Percentiles rank a stretch among this genome's conserved stretches.
These are phyloP conservation scores for Tiliqua scincoides DNA, from an alignment of 2,113 vertebrate genomes.

Conservation along the genomic window DNA sequence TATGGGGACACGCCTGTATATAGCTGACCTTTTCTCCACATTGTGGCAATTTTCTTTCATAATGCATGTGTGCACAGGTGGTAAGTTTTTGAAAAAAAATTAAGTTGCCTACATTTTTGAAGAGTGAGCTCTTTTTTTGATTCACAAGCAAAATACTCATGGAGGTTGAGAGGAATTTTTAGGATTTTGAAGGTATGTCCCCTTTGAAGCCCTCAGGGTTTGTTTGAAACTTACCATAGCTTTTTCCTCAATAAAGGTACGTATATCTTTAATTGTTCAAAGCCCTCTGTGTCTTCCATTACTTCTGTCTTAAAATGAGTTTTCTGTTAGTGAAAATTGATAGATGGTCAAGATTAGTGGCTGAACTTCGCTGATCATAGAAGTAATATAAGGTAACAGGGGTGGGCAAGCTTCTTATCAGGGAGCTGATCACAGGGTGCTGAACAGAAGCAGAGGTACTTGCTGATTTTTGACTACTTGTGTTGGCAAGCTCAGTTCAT, in stretches of 20 bases:
- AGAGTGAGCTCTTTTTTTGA: constrained; percentile 8
- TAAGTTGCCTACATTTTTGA: constrained; percentile 33
- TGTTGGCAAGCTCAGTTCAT: background rate
- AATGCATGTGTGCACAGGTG: constrained; percentile 34
- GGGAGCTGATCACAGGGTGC: background rate
- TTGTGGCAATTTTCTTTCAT: constrained; percentile 42
- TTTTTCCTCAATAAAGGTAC: background rate
- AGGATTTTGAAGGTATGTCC: constrained; percentile 6
- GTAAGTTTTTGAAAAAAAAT: constrained; percentile 46
- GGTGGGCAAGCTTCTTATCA: background rate
- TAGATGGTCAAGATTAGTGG: background rate
- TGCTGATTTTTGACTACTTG: background rate
- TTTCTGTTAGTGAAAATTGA: background rate
- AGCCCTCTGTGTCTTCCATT: background rate
- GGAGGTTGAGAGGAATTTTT: constrained; percentile 6
- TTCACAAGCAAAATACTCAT: constrained; percentile 47
- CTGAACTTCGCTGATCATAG: background rate
- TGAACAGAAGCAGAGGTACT: constrained; percentile 28
- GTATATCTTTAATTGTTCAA: background rate
- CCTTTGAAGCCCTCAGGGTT: background rate
- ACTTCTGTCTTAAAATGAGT: constrained; percentile 8
- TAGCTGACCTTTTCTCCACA: constrained; percentile 55
- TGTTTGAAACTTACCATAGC: constrained; percentile 18
- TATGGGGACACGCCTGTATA: too few relatives aligned
- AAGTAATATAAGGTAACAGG: background rate